Evolutionary conservation across 1,140 invertebrate species (phyloP).

Genomic region (Drosophila prosaltans): DNA sequence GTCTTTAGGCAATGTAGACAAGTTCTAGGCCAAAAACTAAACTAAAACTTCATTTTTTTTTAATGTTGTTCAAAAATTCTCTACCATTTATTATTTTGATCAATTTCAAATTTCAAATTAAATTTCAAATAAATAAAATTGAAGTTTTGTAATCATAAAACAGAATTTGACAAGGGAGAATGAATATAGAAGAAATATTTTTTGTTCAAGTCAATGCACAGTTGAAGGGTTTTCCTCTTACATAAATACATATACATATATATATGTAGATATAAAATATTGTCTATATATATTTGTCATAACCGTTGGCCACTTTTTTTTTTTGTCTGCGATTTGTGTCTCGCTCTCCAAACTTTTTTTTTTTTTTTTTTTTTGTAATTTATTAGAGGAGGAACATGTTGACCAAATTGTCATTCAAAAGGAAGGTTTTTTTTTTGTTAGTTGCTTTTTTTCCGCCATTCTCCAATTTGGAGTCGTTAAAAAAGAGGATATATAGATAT

Average conservation of each 20-base stretch:
- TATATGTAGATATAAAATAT: conserved; percentile 8
- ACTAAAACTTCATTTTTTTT: too few relatives aligned
- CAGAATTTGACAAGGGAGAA: conserved; percentile 15
- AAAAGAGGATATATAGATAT: conserved; percentile 37
- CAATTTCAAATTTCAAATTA: not conserved
- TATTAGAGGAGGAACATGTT: conserved; percentile 78
- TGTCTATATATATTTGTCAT: conserved; percentile 37
- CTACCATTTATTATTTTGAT: too few relatives aligned
- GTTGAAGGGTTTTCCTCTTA: not conserved
- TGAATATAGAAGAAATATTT: too few relatives aligned
- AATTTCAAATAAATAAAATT: not conserved
- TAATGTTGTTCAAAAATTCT: too few relatives aligned
- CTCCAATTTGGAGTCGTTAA: conserved; percentile 32
- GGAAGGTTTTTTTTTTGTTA: conserved; percentile 43
- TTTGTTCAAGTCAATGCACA: too few relatives aligned
- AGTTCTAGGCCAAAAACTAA: too few relatives aligned
- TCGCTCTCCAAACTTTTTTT: conserved; percentile 49
- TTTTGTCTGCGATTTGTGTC: conserved; percentile 61
- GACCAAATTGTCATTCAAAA: conserved; percentile 81
- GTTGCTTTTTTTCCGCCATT: conserved; percentile 5
- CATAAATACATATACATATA: conserved; percentile 9
- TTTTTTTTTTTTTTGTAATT: conserved; percentile 61
- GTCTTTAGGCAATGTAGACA: too few relatives aligned
- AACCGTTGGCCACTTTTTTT: conserved; percentile 60
- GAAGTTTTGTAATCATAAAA: not conserved